Evolutionary conservation across 2,113 vertebrate genomes (phyloP).

Genomic region (Hiodon alosoides): DNA sequence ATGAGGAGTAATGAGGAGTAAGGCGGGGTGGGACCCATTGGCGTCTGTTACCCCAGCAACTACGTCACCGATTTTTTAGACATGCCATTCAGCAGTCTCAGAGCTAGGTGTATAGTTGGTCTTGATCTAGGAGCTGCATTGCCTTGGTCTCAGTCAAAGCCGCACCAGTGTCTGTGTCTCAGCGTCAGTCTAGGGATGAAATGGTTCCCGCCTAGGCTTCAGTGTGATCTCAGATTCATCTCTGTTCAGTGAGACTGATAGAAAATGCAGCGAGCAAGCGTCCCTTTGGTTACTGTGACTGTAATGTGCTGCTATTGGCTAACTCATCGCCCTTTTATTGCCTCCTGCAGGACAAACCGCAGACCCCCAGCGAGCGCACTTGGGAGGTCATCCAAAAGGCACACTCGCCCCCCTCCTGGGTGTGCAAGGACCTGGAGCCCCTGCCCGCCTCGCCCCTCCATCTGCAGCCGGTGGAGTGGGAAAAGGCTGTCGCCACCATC

Average conservation of each 20-base stretch:
- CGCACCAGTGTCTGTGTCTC: background rate
- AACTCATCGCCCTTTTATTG: slow-evolving; percentile 34
- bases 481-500: slow-evolving; percentile 85
- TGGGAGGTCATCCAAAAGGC: slow-evolving; percentile 92
- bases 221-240: background rate
- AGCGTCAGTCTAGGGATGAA: background rate
- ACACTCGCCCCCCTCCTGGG: slow-evolving; percentile 88
- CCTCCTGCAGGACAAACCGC: slow-evolving; percentile 83
- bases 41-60: background rate
- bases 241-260: background rate
- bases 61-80: slow-evolving; percentile 1
- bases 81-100: slow-evolving; percentile 1
- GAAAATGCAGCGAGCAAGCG: background rate
- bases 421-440: slow-evolving; percentile 90
- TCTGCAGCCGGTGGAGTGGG: slow-evolving; percentile 93
- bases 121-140: slow-evolving; percentile 1
- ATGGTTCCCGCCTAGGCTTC: background rate
- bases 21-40: too few species aligned
- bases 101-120: background rate
- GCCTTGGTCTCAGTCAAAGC: background rate
- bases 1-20: too few species aligned
- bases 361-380: slow-evolving; percentile 84
- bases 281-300: background rate
- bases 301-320: too few species aligned
- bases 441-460: slow-evolving; percentile 82